A percentile compares a stretch with the other conserved stretches of the same genome.
Evolutionary conservation across 2,113 vertebrate species (phyloP).

Genomic region (Hymenochirus boettgeri): DNA sequence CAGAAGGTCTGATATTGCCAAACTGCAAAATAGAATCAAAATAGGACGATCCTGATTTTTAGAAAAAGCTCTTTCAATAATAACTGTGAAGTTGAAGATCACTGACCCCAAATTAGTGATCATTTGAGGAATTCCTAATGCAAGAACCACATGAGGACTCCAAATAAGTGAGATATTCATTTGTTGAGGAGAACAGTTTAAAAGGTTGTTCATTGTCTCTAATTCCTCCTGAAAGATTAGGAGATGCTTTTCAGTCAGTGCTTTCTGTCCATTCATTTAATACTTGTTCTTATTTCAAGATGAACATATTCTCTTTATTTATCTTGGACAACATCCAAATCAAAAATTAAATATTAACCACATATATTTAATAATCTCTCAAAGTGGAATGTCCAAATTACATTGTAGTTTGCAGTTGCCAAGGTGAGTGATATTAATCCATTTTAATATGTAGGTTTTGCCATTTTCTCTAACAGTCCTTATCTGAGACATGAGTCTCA

Average conservation of each 20-base stretch:
- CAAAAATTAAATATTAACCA: conserved; percentile 30
- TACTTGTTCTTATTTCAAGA: background rate
- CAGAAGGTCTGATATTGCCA: conserved; percentile 49
- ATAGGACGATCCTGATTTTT: conserved; percentile 56
- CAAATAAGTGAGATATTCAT: conserved; percentile 35
- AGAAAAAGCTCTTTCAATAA: conserved; percentile 46
- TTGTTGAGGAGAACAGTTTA: conserved; percentile 42
- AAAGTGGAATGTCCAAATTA: background rate
- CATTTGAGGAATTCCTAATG: conserved; percentile 52
- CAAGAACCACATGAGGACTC: conserved; percentile 42
- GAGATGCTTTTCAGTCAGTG: background rate
- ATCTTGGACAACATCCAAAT: background rate
- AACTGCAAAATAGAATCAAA: conserved; percentile 54
- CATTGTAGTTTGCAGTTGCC: conserved; percentile 7
- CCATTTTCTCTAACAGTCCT: conserved; percentile 20
- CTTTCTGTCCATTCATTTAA: background rate
- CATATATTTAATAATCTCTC: background rate
- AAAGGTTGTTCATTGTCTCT: conserved; percentile 42
- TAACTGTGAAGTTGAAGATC: conserved; percentile 52
- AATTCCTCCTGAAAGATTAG: too few species aligned
- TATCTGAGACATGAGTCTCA: conserved; percentile 14
- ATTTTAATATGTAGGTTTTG: background rate
- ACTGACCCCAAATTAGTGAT: conserved; percentile 47
- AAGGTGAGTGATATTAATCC: background rate
- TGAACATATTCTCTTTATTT: background rate